These are phyloP conservation scores for Adoxophyes honmai DNA, from an alignment of 1,140 invertebrate genomes.

Conservation along the genomic window DNA sequence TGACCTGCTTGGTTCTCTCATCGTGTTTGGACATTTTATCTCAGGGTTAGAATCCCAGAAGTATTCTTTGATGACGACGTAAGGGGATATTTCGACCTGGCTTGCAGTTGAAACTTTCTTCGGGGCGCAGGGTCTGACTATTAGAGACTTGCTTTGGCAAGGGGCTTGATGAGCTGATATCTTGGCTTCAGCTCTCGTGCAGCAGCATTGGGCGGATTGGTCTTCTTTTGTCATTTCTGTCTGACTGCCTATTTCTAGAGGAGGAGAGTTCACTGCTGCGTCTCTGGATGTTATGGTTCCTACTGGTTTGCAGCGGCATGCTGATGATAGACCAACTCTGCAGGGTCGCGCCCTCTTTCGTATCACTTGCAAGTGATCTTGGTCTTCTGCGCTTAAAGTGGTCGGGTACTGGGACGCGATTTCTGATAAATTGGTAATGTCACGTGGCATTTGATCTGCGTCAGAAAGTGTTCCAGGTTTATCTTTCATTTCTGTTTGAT, in stretches of 20 bases:
- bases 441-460: neutral
- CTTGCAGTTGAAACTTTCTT: neutral
- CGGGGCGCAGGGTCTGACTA: neutral
- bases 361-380: neutral
- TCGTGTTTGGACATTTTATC: neutral
- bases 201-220: neutral
- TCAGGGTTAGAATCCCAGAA: too few species aligned
- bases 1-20: neutral
- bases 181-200: neutral
- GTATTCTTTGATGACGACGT: neutral
- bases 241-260: neutral
- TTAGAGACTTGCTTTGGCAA: neutral
- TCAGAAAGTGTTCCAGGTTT: neutral
- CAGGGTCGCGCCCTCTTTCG: neutral
- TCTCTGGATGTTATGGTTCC: neutral
- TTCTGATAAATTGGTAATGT: neutral
- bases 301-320: neutral
- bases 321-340: neutral
- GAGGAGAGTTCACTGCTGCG: neutral
- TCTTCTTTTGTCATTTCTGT: neutral
- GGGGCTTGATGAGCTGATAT: neutral
- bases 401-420: neutral
- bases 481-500: too few species aligned
- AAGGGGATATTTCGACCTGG: neutral
- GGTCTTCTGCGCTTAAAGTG: neutral